Conservation (phyloP, 2,113 vertebrate species). For the Lamprologus callipterus region DNA sequence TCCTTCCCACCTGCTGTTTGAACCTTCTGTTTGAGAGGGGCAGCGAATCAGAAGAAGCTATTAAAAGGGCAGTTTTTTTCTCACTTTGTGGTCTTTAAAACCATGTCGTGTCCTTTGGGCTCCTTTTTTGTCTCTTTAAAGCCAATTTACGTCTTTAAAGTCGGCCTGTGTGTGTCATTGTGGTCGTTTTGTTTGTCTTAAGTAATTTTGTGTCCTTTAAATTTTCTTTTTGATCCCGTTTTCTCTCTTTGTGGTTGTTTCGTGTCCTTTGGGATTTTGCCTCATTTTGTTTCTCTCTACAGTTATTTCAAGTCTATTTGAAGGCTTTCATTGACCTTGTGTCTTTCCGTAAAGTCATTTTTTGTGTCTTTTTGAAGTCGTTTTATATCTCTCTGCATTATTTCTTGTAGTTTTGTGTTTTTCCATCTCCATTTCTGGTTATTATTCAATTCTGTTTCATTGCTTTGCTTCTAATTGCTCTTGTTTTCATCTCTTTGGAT, state of each 20-base stretch:
- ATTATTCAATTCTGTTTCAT: neutral
- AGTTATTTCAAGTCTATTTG: neutral
- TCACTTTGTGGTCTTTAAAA: neutral
- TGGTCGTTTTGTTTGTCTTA: neutral
- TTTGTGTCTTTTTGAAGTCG: neutral
- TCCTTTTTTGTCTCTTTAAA: neutral
- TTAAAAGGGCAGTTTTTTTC: neutral
- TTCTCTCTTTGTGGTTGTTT: neutral
- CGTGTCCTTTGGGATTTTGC: neutral
- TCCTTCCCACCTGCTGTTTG: neutral
- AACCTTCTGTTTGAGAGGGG: neutral
- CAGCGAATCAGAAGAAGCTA: neutral
- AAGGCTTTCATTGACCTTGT: neutral
- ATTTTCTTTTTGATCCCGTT: neutral
- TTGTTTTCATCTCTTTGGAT: neutral
- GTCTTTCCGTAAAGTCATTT: neutral
- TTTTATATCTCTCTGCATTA: neutral
- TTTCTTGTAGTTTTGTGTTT: neutral
- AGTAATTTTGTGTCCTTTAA: neutral
- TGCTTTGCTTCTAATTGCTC: neutral
- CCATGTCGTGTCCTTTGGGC: neutral
- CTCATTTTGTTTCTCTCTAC: neutral
- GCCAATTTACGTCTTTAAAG: neutral
- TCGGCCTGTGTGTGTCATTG: neutral
- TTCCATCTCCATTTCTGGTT: neutral